Conservation (phyloP, 2,797 vertebrate genomes). For the Coracias cyanogaster region DNA sequence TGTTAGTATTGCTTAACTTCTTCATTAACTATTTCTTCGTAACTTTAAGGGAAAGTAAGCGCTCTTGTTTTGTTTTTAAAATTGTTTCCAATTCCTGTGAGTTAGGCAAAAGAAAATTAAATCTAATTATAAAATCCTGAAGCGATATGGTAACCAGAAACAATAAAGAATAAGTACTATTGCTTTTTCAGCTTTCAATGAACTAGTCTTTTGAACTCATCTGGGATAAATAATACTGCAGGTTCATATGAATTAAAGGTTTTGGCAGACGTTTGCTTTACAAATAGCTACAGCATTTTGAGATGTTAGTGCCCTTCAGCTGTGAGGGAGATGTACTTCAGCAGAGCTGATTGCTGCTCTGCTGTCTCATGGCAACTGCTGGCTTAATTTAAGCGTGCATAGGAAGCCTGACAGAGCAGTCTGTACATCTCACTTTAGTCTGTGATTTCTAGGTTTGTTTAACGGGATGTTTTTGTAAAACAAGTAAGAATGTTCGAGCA, state of each 20-base stretch:
- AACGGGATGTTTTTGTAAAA: conserved; percentile 20
- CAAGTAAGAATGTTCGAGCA: not conserved
- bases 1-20: not conserved
- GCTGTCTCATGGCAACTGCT: not conserved
- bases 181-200: not conserved
- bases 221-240: not conserved
- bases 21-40: not conserved
- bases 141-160: not conserved
- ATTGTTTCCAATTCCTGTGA: not conserved
- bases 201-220: not conserved
- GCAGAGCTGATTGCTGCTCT: not conserved
- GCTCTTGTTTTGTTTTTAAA: not conserved
- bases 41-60: not conserved
- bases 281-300: conserved; percentile 16
- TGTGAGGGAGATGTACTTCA: not conserved
- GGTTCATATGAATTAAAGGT: not conserved
- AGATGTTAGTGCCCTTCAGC: conserved; percentile 25
- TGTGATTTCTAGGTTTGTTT: not conserved
- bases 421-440: not conserved
- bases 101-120: conserved; percentile 14
- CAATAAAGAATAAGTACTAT: not conserved
- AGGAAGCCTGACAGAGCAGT: not conserved
- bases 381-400: not conserved
- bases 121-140: conserved; percentile 10
- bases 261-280: conserved; percentile 38